Evolutionary conservation across 1,140 invertebrate species (phyloP).

Genomic region (Chelonus insularis): DNA sequence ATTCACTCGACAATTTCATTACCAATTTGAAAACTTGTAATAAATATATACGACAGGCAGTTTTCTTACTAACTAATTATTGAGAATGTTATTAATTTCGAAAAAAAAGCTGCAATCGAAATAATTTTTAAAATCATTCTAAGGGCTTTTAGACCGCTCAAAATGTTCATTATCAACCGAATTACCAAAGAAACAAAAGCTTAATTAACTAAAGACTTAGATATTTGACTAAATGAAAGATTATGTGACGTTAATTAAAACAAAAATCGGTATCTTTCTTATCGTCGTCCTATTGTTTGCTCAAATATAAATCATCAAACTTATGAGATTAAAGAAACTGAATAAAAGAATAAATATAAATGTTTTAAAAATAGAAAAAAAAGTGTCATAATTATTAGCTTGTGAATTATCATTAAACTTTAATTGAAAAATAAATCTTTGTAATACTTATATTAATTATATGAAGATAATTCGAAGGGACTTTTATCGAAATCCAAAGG

Average conservation of each 20-base stretch:
- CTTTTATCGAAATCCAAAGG: too few relatives aligned
- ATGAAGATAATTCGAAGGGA: not conserved
- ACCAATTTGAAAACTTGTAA: too few relatives aligned
- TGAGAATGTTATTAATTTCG: too few relatives aligned
- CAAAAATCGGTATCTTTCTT: slow-evolving; percentile 18
- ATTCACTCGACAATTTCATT: too few relatives aligned
- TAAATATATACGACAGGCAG: too few relatives aligned
- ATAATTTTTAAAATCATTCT: slow-evolving; percentile 14
- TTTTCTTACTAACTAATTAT: too few relatives aligned
- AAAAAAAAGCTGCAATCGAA: slow-evolving; percentile 7
- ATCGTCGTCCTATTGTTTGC: slow-evolving; percentile 40
- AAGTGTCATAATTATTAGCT: too few relatives aligned
- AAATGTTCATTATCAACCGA: slow-evolving; percentile 6
- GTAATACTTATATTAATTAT: not conserved
- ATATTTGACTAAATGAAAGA: not conserved
- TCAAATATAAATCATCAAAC: too few relatives aligned
- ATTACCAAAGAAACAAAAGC: not conserved
- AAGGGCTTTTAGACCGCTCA: not conserved
- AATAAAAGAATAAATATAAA: too few relatives aligned
- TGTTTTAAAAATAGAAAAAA: too few relatives aligned
- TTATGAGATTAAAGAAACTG: slow-evolving; percentile 6
- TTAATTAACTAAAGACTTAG: not conserved
- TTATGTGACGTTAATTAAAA: too few relatives aligned
- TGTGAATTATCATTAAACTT: not conserved
- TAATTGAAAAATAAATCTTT: not conserved